phyloP scores from a whole-genome alignment of 2,888 invertebrate genomes.

The Nineta flava region DNA sequence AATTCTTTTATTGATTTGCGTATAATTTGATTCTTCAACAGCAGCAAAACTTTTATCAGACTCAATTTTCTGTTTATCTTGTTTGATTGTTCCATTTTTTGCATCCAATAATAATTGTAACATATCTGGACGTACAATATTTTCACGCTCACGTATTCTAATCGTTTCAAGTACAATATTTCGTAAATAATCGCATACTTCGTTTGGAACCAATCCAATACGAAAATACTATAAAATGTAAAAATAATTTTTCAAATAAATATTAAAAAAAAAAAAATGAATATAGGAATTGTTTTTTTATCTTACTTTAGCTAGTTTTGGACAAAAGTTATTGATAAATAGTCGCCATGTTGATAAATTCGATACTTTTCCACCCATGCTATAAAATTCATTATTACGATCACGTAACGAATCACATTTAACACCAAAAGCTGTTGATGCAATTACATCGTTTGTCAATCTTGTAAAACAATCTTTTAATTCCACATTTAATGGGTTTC shows the following conservation, averaged over 20 bases:
- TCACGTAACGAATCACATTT: constrained; percentile 9
- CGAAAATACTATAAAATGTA: constrained; percentile 10
- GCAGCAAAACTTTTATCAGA: constrained; percentile 7
- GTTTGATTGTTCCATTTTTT: constrained; percentile 23
- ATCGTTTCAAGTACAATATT: constrained; percentile 15
- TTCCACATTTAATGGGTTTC: constrained; percentile 7
- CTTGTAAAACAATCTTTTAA: constrained; percentile 11
- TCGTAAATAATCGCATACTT: constrained; percentile 14
- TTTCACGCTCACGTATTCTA: constrained; percentile 13
- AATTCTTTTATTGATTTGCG: constrained; percentile 17
- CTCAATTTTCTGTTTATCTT: constrained; percentile 13
- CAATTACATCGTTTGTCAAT: constrained; percentile 12
- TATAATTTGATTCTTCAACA: constrained; percentile 18
- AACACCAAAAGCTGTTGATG: constrained; percentile 11
- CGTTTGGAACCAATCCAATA: constrained; percentile 8
- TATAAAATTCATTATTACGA: constrained; percentile 11
- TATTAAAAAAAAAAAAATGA: neutral
- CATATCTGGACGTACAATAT: constrained; percentile 25
- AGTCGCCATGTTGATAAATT: neutral
- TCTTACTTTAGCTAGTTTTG: constrained; percentile 6
- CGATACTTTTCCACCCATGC: constrained; percentile 7
- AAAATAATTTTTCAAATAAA: too few relatives aligned
- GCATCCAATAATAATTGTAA: constrained; percentile 38
- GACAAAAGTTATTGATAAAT: neutral
- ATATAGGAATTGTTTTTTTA: too few relatives aligned